Evolutionary conservation across 1,140 invertebrate species (phyloP), one percentile per base, ranked within the genome.

Genomic region (Zaprionus tsacasi): DNA sequence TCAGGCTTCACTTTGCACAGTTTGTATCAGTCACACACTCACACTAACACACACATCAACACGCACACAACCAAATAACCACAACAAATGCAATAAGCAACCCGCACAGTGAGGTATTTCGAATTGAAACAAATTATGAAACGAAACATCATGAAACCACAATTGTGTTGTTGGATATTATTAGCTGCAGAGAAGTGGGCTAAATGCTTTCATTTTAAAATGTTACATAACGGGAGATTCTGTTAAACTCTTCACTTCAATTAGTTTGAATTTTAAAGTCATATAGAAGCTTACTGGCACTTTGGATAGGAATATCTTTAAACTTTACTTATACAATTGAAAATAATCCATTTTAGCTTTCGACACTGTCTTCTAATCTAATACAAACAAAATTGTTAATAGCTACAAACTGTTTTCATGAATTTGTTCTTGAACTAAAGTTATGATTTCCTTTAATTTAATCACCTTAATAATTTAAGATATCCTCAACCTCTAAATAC

Each of bases 81-180:
- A 30, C 70, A 69, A 36, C 17, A 72, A 73, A 73, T 69, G 50
- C 33, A 54, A 69, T 69, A 68, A 69, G 55, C 50, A 73, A 57
- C 65, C 48, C 68, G 38, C 60, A 68, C 54, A 11, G 45, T 8
- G 13, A 55, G 25, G 45, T 30, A 25, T 11, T 43, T 12, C 17
- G 43, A 17, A 40, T 4, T 1, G 30, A n/a, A 57, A 11, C 33
- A 54, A 36, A 52, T 52, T n/a, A 40, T 25, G 35, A 43, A 4
- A n/a, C 21, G 40, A 45, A 69, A 38, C 60, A 69, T 56, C 36
- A 33, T 61, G 40, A 69, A 60, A 13, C 65, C 57, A 21, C 65
- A 73, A 73, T 45, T 73, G 25, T 15, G 40, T 17, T 45, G 45
- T 50, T 50, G 17, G 0, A 25, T 25, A 25, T 21, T 25, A 21